Conservation (phyloP, 2,888 invertebrate species). For the Laothoe populi region DNA sequence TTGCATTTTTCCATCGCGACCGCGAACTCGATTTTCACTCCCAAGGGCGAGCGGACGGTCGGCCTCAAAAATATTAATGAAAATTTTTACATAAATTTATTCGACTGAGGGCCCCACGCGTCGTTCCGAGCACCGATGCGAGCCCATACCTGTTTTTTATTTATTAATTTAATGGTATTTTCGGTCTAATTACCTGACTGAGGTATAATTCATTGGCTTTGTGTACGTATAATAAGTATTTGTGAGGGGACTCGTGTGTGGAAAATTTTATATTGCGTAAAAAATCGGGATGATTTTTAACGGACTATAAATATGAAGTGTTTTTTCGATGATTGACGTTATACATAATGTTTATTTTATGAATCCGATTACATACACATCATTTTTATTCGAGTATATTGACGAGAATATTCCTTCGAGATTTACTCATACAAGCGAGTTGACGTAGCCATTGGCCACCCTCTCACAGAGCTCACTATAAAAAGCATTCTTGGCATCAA, state of each 20-base stretch:
- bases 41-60: conserved; percentile 81
- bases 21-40: conserved; percentile 83
- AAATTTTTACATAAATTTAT: conserved; percentile 86
- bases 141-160: conserved; percentile 81
- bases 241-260: conserved; percentile 65
- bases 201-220: conserved; percentile 82
- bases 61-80: conserved; percentile 85
- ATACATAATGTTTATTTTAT: conserved; percentile 6
- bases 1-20: conserved; percentile 85
- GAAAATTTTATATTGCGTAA: conserved; percentile 38
- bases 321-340: background rate
- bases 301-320: background rate
- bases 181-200: conserved; percentile 83
- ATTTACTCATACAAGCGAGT: background rate
- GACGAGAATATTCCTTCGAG: conserved; percentile 1
- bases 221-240: conserved; percentile 61
- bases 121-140: conserved; percentile 67
- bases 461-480: conserved; percentile 77
- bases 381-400: conserved; percentile 6
- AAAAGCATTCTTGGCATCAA: conserved; percentile 85
- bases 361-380: background rate
- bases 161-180: conserved; percentile 85
- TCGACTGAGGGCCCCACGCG: conserved; percentile 79
- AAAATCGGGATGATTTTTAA: conserved; percentile 19
- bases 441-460: conserved; percentile 11